These are phyloP conservation scores for Rhamnusium bicolor DNA, from an alignment of 2,888 invertebrate species.

Conservation along the genomic window DNA sequence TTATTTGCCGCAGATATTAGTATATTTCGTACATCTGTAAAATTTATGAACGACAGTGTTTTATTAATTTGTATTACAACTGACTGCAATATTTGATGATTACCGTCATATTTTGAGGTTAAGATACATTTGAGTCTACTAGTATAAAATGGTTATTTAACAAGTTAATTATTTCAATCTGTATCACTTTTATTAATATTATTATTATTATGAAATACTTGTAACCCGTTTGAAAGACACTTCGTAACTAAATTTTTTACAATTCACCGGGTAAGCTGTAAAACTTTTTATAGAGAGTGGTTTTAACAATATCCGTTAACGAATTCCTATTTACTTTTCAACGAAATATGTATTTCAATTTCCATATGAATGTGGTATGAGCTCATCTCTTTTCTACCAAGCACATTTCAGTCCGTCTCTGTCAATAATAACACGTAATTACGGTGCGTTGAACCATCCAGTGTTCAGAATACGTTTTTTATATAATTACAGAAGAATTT, in stretches of 20 bases:
- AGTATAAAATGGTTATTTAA: no score
- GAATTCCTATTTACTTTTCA: slow-evolving; percentile 28
- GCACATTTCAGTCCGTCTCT: slow-evolving; percentile 4
- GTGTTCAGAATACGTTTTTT: slow-evolving; percentile 31
- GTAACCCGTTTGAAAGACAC: background rate
- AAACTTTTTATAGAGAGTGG: background rate
- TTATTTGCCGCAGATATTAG: no score
- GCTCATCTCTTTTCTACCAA: slow-evolving; percentile 4
- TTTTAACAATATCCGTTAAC: slow-evolving; percentile 17
- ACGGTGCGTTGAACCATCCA: slow-evolving; percentile 37
- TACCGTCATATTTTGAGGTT: no score
- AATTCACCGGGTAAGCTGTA: background rate
- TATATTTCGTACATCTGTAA: no score
- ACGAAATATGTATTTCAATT: slow-evolving; percentile 23
- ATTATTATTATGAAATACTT: background rate
- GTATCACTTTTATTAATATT: no score
- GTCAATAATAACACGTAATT: slow-evolving; percentile 39
- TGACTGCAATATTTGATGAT: no score
- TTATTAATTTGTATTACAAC: no score
- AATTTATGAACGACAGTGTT: no score
- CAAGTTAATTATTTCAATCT: no score
- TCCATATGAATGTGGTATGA: slow-evolving; percentile 19
- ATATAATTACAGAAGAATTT: slow-evolving; percentile 42
- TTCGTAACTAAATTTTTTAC: background rate
- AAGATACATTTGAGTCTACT: no score